Conservation (phyloP, 53 echinoderm and acorn worm genomes). For the Glandiceps talaboti region DNA sequence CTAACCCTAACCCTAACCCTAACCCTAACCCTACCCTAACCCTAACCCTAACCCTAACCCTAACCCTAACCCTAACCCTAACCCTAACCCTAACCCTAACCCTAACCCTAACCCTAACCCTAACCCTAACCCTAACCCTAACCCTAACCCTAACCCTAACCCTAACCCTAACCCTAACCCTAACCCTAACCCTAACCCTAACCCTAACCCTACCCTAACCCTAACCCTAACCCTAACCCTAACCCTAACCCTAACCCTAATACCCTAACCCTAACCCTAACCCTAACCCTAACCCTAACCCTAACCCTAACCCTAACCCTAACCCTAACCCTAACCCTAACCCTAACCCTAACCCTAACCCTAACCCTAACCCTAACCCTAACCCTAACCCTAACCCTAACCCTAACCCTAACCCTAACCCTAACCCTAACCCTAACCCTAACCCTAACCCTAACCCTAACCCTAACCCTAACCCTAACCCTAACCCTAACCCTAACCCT, state of each 20-base stretch:
- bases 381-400: conserved; percentile 35
- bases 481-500: conserved; percentile 2
- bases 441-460: conserved; percentile 8
- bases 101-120: conserved; percentile 30
- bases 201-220: too few species aligned
- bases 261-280: conserved; percentile 31
- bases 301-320: not conserved
- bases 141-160: conserved; percentile 24
- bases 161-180: too few species aligned
- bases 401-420: conserved; percentile 39
- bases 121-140: conserved; percentile 31
- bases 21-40: conserved; percentile 30
- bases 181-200: too few species aligned
- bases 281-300: conserved; percentile 32
- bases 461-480: conserved; percentile 18
- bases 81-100: too few species aligned
- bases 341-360: conserved; percentile 36
- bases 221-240: too few species aligned
- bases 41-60: conserved; percentile 21
- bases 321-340: not conserved
- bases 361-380: conserved; percentile 37
- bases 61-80: conserved; percentile 18
- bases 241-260: too few species aligned
- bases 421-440: conserved; percentile 18
- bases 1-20: conserved; percentile 28